Conservation (phyloP, 2,888 invertebrate genomes). For the Alentia gelatinosa region DNA sequence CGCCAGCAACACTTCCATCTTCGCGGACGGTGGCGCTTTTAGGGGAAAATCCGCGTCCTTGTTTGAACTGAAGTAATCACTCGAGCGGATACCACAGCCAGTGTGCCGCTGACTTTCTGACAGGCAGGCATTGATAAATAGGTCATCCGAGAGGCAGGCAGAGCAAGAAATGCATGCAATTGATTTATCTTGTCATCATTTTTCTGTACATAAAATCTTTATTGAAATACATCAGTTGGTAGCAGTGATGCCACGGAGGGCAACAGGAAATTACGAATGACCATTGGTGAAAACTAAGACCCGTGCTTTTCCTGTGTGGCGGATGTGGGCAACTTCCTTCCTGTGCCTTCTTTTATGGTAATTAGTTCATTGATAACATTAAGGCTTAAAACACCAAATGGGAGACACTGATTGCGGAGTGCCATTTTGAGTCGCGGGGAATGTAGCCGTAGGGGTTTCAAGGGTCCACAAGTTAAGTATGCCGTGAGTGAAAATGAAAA, state of each 20-base stretch:
- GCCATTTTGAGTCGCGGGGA: not conserved
- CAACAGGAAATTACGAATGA: not conserved
- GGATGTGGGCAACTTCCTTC: not conserved
- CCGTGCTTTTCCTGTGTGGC: not conserved
- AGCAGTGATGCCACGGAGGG: not conserved
- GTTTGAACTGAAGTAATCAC: slow-evolving; percentile 6
- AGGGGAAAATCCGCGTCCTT: not conserved
- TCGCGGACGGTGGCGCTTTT: not conserved
- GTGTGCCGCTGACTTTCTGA: not conserved
- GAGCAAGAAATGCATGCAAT: not conserved
- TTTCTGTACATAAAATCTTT: not conserved
- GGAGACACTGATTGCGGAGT: not conserved
- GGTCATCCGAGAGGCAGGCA: not conserved
- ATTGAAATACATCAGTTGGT: not conserved
- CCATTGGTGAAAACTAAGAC: not conserved
- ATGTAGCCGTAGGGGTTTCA: not conserved
- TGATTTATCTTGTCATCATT: not conserved
- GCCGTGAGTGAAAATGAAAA: not conserved
- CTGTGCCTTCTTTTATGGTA: not conserved
- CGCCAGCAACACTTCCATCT: not conserved
- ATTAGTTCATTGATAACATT: not conserved
- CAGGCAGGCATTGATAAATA: not conserved
- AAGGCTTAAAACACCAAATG: slow-evolving; percentile 4
- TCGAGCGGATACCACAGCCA: not conserved
- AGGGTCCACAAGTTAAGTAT: not conserved